phyloP scores from a whole-genome alignment of 2,797 vertebrate genomes.

The Mastacembelus armatus region DNA sequence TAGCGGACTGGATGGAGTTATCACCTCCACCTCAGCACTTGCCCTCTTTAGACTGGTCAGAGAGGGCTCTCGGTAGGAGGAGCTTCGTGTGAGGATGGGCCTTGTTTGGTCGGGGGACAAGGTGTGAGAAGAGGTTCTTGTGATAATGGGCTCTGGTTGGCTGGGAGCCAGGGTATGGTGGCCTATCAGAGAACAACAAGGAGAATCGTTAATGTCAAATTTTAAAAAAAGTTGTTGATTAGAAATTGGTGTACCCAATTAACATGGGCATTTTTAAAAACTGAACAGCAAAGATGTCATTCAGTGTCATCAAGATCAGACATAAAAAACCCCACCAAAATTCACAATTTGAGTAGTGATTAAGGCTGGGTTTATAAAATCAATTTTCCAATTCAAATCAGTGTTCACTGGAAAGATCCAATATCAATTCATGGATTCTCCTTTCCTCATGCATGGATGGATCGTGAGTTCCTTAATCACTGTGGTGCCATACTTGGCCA shows the following conservation, averaged over 20 bases:
- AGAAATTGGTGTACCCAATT: neutral
- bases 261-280: neutral
- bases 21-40: constrained; percentile 93
- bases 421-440: no score
- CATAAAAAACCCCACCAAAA: no score
- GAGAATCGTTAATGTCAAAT: neutral
- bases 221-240: neutral
- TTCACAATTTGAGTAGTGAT: no score
- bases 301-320: neutral
- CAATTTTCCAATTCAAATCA: no score
- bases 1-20: constrained; percentile 90
- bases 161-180: constrained; percentile 72
- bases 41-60: constrained; percentile 90
- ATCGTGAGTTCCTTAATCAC: no score
- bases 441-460: no score
- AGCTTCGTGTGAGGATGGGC: constrained; percentile 87
- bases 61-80: constrained; percentile 88
- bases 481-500: no score
- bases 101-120: constrained; percentile 84
- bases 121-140: constrained; percentile 71
- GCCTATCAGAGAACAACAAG: constrained; percentile 42
- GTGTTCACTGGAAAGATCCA: no score
- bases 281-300: neutral
- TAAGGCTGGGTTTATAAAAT: no score
- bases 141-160: constrained; percentile 76